These are phyloP conservation scores for Galaxea fascicularis DNA, from an alignment of 92 coral and sea anemone species.

Conservation along the genomic window DNA sequence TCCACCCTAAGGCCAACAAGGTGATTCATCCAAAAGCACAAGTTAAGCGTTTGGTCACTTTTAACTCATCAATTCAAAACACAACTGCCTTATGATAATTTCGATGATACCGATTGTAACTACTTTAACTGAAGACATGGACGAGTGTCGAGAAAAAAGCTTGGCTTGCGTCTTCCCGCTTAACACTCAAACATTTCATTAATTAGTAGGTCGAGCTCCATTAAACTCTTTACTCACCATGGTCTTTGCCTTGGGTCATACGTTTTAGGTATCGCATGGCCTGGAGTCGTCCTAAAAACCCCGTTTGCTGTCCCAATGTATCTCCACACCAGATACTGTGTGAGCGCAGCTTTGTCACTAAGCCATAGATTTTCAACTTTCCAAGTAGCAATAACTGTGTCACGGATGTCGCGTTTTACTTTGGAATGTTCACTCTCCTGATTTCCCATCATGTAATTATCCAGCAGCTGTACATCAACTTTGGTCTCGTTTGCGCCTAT, in stretches of 20 bases:
- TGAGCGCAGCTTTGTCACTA: conserved; percentile 37
- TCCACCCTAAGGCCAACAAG: too few species aligned
- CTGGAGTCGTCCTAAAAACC: conserved; percentile 50
- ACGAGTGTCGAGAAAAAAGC: too few species aligned
- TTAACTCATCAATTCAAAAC: too few species aligned
- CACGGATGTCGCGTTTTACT: conserved; percentile 50
- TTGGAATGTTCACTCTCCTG: conserved; percentile 31
- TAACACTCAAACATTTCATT: too few species aligned
- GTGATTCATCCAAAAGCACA: too few species aligned
- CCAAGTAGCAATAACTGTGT: conserved; percentile 54
- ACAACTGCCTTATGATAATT: too few species aligned
- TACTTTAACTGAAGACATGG: too few species aligned
- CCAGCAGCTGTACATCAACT: conserved; percentile 14
- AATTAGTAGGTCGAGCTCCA: too few species aligned
- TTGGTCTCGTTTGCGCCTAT: conserved; percentile 51
- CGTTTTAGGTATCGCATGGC: conserved; percentile 15
- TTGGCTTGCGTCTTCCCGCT: too few species aligned
- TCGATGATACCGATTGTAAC: too few species aligned
- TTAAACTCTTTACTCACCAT: conserved; percentile 20
- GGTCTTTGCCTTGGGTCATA: conserved; percentile 67
- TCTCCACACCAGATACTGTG: conserved; percentile 63
- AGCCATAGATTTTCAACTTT: conserved; percentile 66
- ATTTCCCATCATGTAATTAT: conserved; percentile 50
- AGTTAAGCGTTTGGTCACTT: too few species aligned
- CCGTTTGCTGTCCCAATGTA: conserved; percentile 68